Percentiles rank a stretch among this genome's conserved stretches.
Conservation (phyloP, 1,140 invertebrate species). For the Vanessa tameamea region DNA sequence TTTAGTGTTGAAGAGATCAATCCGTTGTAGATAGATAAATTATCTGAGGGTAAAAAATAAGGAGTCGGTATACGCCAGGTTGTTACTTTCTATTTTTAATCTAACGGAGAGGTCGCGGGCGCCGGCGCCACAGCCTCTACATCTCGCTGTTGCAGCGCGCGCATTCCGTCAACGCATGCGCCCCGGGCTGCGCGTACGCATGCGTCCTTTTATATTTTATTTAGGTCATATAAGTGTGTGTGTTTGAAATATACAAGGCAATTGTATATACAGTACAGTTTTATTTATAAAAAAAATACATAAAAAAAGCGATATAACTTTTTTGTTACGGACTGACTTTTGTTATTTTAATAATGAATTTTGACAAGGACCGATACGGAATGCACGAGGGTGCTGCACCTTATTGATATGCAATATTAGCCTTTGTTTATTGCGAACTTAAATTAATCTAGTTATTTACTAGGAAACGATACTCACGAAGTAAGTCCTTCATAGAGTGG, state of each 20-base stretch:
- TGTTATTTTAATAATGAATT: slow-evolving; percentile 13
- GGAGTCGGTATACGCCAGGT: slow-evolving; percentile 65
- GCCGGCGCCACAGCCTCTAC: slow-evolving; percentile 72
- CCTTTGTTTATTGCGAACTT: slow-evolving; percentile 39
- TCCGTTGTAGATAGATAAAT: slow-evolving; percentile 57
- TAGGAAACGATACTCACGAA: slow-evolving; percentile 35
- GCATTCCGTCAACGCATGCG: slow-evolving; percentile 72
- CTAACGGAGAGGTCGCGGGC: slow-evolving; percentile 67
- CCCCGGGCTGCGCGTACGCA: slow-evolving; percentile 67
- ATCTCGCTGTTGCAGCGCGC: slow-evolving; percentile 57
- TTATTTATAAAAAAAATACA: slow-evolving; percentile 25
- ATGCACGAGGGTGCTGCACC: slow-evolving; percentile 55
- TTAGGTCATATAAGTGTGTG: slow-evolving; percentile 11
- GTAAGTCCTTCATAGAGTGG: slow-evolving; percentile 48
- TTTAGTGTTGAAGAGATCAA: slow-evolving; percentile 28
- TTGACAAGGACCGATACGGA: slow-evolving; percentile 56
- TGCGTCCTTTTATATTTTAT: slow-evolving; percentile 36
- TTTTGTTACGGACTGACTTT: neutral
- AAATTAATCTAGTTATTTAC: slow-evolving; percentile 14
- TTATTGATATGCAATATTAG: slow-evolving; percentile 44
- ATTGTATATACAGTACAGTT: neutral
- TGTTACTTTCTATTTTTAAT: slow-evolving; percentile 79
- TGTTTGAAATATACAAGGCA: neutral
- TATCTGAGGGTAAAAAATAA: slow-evolving; percentile 70
- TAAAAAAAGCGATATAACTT: neutral